These are phyloP conservation scores for Mastomys coucha DNA, from an alignment of 2,113 vertebrate species.

Conservation along the genomic window DNA sequence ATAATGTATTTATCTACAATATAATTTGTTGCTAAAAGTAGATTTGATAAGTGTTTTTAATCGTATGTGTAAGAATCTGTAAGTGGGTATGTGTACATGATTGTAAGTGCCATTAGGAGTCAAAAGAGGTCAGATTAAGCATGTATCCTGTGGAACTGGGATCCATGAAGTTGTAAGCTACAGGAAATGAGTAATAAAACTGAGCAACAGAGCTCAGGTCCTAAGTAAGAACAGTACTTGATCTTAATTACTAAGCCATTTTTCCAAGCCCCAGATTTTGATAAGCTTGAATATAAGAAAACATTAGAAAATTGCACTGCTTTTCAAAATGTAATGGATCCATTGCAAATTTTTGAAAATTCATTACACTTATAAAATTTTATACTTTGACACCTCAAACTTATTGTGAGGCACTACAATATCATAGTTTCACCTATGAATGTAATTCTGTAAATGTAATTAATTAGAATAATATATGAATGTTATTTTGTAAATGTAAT, in stretches of 20 bases:
- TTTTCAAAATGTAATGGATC: not conserved
- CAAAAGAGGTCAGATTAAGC: not conserved
- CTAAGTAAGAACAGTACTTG: not conserved
- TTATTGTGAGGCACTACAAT: too few species aligned
- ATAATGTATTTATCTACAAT: not conserved
- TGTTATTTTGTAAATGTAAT: not conserved
- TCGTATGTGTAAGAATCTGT: not conserved
- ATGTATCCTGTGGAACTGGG: not conserved
- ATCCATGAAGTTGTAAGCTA: not conserved
- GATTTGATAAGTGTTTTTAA: not conserved
- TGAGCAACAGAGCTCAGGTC: not conserved
- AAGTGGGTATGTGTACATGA: not conserved
- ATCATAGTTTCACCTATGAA: not conserved
- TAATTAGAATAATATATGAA: not conserved
- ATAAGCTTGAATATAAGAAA: not conserved
- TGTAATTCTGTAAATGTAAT: not conserved
- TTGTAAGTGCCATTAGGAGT: not conserved
- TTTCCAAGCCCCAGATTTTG: not conserved
- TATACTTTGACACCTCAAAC: not conserved
- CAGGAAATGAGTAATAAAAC: not conserved
- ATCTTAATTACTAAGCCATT: not conserved
- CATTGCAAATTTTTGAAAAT: not conserved
- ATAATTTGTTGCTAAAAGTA: not conserved
- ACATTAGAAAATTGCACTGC: not conserved
- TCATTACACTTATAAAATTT: not conserved